phyloP scores from a whole-genome alignment of 2,113 vertebrate genomes.

The Leucopsar rothschildi region DNA sequence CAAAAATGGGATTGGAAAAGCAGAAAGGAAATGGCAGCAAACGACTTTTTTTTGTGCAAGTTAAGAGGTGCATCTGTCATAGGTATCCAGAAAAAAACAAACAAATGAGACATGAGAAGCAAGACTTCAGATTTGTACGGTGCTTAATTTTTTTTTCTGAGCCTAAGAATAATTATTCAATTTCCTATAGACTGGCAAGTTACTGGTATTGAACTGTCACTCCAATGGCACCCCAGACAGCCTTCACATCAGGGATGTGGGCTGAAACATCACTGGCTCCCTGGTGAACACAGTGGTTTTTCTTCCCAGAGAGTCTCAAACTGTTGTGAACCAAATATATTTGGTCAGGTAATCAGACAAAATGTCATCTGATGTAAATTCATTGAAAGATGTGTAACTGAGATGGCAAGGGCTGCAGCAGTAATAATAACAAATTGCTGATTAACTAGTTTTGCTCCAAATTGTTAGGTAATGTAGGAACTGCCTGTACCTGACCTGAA shows the following conservation, averaged over 20 bases:
- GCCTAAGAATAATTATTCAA: background rate
- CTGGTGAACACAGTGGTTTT: background rate
- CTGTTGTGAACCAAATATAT: fast-evolving
- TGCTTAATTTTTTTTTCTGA: background rate
- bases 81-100: background rate
- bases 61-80: background rate
- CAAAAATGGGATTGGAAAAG: background rate
- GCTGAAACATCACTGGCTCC: background rate
- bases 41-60: background rate
- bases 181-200: background rate
- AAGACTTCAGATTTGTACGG: background rate
- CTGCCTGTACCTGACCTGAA: background rate
- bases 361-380: background rate
- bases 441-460: background rate
- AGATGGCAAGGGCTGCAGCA: background rate
- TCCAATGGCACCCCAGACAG: background rate
- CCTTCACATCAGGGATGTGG: fast-evolving
- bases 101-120: background rate
- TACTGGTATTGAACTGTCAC: background rate
- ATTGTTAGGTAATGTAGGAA: background rate
- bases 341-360: background rate
- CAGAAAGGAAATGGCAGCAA: background rate
- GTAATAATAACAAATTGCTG: background rate
- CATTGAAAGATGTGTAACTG: background rate
- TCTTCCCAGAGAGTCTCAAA: background rate